Evolutionary conservation across 1,140 invertebrate species (phyloP).

Genomic region (Drosophila yakuba): DNA sequence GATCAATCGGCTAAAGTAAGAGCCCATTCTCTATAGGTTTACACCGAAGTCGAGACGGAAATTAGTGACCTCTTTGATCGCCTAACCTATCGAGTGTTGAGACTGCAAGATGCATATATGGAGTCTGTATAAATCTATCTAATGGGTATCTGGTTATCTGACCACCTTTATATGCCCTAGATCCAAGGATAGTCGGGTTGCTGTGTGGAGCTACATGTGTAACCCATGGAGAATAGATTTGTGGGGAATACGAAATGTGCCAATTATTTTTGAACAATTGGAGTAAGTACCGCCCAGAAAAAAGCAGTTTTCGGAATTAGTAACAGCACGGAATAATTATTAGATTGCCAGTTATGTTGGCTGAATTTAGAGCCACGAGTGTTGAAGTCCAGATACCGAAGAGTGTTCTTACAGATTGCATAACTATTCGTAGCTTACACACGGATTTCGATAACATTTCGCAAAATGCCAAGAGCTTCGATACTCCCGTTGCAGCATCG

Average conservation of each 20-base stretch:
- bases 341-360: conserved; percentile 58
- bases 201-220: conserved; percentile 48
- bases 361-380: conserved; percentile 21
- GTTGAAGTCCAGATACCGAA: conserved; percentile 56
- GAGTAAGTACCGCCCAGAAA: conserved; percentile 44
- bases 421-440: conserved; percentile 71
- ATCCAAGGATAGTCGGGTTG: conserved; percentile 38
- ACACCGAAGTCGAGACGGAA: conserved; percentile 42
- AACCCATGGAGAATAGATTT: conserved; percentile 57
- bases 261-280: conserved; percentile 58
- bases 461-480: conserved; percentile 67
- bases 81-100: conserved; percentile 66
- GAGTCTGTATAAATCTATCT: conserved; percentile 33
- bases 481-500: conserved; percentile 4
- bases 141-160: not conserved
- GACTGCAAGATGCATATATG: conserved; percentile 68
- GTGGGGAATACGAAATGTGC: conserved; percentile 70
- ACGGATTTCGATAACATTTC: conserved; percentile 59
- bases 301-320: no score
- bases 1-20: not conserved
- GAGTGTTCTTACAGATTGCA: conserved; percentile 53
- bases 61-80: conserved; percentile 60
- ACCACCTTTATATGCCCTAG: conserved; percentile 5
- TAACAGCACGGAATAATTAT: not conserved
- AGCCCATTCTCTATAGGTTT: conserved; percentile 10